Evolutionary conservation across 53 echinoderm and acorn worm genomes (phyloP).

Genomic region (Stichopus horrens): DNA sequence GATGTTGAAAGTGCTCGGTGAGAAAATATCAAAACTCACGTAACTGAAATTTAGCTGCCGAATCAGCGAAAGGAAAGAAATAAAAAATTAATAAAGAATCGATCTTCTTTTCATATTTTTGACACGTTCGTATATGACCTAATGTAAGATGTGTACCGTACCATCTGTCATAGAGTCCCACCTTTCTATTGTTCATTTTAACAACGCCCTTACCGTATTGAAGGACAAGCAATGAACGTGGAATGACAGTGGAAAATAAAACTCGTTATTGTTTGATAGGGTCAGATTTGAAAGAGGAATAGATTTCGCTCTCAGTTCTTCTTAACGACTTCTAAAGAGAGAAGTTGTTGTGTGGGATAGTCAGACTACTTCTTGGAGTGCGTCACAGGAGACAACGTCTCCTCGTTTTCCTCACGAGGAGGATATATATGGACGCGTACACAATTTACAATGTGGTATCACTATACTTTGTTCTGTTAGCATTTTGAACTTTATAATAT

Average conservation of each 20-base stretch:
- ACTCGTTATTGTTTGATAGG: neutral
- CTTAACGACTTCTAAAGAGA: too few species aligned
- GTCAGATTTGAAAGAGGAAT: too few species aligned
- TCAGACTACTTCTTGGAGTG: too few species aligned
- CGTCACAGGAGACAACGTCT: too few species aligned
- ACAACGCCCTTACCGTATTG: conserved; percentile 8
- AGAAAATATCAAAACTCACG: too few species aligned
- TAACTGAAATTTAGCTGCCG: too few species aligned
- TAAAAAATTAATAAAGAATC: neutral
- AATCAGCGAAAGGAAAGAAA: too few species aligned
- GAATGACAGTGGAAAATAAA: neutral
- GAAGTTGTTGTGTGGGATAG: too few species aligned
- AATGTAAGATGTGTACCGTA: neutral
- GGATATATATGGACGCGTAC: too few species aligned
- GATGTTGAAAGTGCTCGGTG: too few species aligned
- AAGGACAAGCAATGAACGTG: neutral
- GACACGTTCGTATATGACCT: conserved; percentile 1
- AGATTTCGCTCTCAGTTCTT: too few species aligned
- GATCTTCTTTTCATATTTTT: neutral
- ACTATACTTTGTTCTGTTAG: neutral
- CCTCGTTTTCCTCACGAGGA: too few species aligned
- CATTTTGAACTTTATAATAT: neutral
- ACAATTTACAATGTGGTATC: neutral
- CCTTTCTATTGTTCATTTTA: conserved; percentile 27
- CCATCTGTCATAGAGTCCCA: conserved; percentile 15